Conservation (phyloP, 2,888 invertebrate species). For the Zelleria hepariella region DNA sequence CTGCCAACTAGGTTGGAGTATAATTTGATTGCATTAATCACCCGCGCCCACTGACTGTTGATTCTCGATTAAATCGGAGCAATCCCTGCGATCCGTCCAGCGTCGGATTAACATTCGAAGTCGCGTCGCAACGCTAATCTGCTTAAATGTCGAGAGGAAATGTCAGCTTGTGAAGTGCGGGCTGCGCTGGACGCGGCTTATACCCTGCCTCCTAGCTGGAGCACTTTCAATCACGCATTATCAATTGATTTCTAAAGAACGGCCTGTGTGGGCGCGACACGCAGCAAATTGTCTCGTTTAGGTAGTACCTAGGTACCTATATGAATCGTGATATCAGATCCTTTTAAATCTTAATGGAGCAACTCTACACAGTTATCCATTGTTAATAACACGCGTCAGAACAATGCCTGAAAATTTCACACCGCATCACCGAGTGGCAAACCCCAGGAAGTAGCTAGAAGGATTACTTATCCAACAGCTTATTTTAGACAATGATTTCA, state of each 20-base stretch:
- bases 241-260: slow-evolving; percentile 4
- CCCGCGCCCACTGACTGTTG: slow-evolving; percentile 43
- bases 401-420: not conserved
- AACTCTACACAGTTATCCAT: not conserved
- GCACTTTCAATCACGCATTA: slow-evolving; percentile 31
- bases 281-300: not conserved
- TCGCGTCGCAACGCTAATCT: slow-evolving; percentile 66
- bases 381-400: not conserved
- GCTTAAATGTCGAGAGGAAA: slow-evolving; percentile 72
- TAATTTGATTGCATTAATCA: slow-evolving; percentile 17
- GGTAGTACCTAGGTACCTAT: not conserved
- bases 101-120: slow-evolving; percentile 68
- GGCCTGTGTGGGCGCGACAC: slow-evolving; percentile 1
- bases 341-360: not conserved
- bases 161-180: slow-evolving; percentile 69
- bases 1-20: not conserved
- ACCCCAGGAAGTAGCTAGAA: not conserved
- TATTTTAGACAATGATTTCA: not conserved
- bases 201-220: slow-evolving; percentile 48
- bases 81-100: slow-evolving; percentile 60
- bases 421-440: not conserved
- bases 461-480: not conserved
- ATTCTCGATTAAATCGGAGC: slow-evolving; percentile 60
- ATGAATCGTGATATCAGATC: not conserved
- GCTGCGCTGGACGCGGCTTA: slow-evolving; percentile 47